These are phyloP conservation scores for Galleria mellonella DNA, from an alignment of 1,140 invertebrate genomes.

Conservation along the genomic window DNA sequence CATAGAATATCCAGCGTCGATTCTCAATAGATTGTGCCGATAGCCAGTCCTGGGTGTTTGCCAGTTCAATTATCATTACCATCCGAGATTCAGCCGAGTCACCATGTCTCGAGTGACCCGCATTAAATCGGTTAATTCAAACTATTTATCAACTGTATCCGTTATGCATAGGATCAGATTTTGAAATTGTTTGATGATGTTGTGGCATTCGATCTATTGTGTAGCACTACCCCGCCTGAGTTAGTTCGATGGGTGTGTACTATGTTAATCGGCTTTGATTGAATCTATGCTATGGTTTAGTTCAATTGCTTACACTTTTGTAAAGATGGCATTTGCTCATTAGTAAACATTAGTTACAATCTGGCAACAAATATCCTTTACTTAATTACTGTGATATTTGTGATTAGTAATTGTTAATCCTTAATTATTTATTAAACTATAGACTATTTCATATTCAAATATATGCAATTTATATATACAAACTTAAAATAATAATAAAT, in stretches of 20 bases:
- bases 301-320: no score
- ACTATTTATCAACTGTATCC: constrained; percentile 72
- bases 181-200: constrained; percentile 72
- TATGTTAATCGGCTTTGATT: constrained; percentile 59
- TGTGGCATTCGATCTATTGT: constrained; percentile 60
- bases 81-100: constrained; percentile 55
- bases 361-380: no score
- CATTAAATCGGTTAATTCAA: constrained; percentile 74
- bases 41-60: constrained; percentile 67
- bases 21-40: constrained; percentile 59
- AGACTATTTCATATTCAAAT: no score
- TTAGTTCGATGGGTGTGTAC: constrained; percentile 68
- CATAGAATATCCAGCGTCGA: constrained; percentile 59
- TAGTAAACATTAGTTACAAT: no score
- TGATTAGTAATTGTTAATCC: no score
- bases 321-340: no score
- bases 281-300: constrained; percentile 28
- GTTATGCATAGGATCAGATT: constrained; percentile 73
- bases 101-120: constrained; percentile 67
- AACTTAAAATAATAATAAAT: no score
- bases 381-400: no score
- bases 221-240: constrained; percentile 29
- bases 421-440: no score
- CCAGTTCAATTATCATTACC: constrained; percentile 73
- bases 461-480: no score